Evolutionary conservation across 1,140 invertebrate species (phyloP), one percentile per base, ranked within the genome.

Genomic region (Harpegnathos saltator): DNA sequence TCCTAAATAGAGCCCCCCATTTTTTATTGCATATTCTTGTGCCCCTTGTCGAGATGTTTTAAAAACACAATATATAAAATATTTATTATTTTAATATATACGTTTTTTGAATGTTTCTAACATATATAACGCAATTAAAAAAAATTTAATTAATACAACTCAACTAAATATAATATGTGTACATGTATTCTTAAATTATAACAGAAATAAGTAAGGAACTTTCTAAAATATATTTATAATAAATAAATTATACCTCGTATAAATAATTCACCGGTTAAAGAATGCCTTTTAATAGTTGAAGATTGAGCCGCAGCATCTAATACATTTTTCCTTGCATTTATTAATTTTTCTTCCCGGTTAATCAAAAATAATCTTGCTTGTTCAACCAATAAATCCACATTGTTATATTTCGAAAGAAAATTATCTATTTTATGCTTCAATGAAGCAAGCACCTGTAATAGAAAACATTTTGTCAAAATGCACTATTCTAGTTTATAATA

Each of bases 361-460:
- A 97, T 96, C 48, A 99, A 95, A 92, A 97, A 97, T 22, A 96
- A 94, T 77, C 97, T 95, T 26, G 97, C 97, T 91, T 97, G 96
- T 90, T 96, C 96, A 17, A 97, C 95, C 15, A 98, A 93, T 74
- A 96, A 93, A 33, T 96, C 94, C 24, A 96, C 95, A 92, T 97
- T 96, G 29, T 96, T 95, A 15, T 97, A 95, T n/a, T 96, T 96
- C 0, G 94, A 95, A 63, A 98, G 95, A 92, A 97, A 96, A 72
- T 96, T 96, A 93, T 98, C 98, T 80, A 98, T 96, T 93, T 97
- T 97, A 83, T 98, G 97, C 89, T 98, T 98, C n/a, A 98, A 95
- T 86, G 96, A 97, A 84, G 96, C 97, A 88, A 98, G 95, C 85
- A 97, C 97, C 97, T 98, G 88, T 15, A 94, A 94, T 89, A 86